Evolutionary conservation across 2,888 invertebrate species (phyloP), one percentile per base, ranked within the genome.

Genomic region (Macropis europaea): DNA sequence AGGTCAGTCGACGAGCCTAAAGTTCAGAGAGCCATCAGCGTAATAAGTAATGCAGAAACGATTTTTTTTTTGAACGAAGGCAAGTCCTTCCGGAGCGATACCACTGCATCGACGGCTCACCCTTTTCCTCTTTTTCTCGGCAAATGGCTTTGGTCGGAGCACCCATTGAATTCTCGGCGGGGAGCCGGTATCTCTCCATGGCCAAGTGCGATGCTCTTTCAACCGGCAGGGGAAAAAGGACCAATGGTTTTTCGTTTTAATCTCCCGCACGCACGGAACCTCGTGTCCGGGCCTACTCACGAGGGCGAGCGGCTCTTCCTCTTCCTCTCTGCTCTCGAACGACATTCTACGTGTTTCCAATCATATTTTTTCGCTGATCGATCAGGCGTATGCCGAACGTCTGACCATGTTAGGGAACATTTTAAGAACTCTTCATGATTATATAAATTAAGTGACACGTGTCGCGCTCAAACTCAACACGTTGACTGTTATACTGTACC

Each of bases 181-280:
- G 71, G 67, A 76, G 67, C 38, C 67, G 57, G 60, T 64, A 70
- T 72, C 67, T 64, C 57, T 73, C 48, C 69, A 40, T 48, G 43
- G 63, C 60, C 61, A 54, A 60, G 67, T 47, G 59, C 71, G 68
- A 73, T 59, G 73, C 67, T 71, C 78, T 81, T 81, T 81, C 78
- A 81, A 53, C 56, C 52, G 60, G 24, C 15, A 50, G 42, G 61
- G 15, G 50, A 40, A 50, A 56, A 30, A 38, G 59, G 54, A 26
- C 50, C 40, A 40, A 67, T 57, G 50, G 61, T 76, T 81, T 80
- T 81, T 81, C 81, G 76, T 81, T 81, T 81, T 81, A 81, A 81
- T 81, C 80, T 76, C 76, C 61, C 50, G 67, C 69, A 43, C 62
- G 76, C 36, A 69, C 72, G 73, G 61, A 66, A 45, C 69, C 78